A percentile compares a stretch with the other conserved stretches of the same genome.
phyloP scores from a whole-genome alignment of 1,140 invertebrate genomes.

The Dryas iulia region DNA sequence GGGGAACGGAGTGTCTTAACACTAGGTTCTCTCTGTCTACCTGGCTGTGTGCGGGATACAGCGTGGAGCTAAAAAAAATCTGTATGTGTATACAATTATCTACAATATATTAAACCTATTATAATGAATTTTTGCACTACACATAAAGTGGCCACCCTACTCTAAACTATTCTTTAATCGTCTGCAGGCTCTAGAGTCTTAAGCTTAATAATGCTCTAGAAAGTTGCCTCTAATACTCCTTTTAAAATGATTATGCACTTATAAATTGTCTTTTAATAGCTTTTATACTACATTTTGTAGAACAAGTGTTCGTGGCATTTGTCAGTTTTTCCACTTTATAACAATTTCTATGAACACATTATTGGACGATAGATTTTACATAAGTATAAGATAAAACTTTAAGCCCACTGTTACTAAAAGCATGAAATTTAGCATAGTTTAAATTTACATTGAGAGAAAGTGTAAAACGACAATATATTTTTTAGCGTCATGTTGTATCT shows the following conservation, averaged over 20 bases:
- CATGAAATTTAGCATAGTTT: too few relatives aligned
- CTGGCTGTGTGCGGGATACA: too few relatives aligned
- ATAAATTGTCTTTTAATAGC: conserved; percentile 20
- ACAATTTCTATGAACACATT: not conserved
- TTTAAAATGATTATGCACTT: conserved; percentile 26
- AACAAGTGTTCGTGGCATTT: not conserved
- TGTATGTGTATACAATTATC: too few relatives aligned
- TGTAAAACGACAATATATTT: too few relatives aligned
- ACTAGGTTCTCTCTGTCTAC: too few relatives aligned
- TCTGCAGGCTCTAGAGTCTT: conserved; percentile 10
- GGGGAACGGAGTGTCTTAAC: too few relatives aligned
- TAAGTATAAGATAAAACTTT: too few relatives aligned
- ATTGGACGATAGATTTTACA: not conserved
- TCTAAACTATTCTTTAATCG: conserved; percentile 18
- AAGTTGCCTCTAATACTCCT: conserved; percentile 18
- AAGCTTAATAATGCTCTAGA: conserved; percentile 28
- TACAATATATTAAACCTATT: too few relatives aligned
- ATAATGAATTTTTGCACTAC: not conserved
- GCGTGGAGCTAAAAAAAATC: not conserved
- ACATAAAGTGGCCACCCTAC: conserved; percentile 6
- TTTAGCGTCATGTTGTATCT: not conserved
- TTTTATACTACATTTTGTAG: not conserved
- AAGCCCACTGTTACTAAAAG: too few relatives aligned
- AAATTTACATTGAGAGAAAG: too few relatives aligned
- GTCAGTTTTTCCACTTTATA: not conserved